Evolutionary conservation across 2,797 vertebrate species (phyloP), one percentile per base, ranked within the genome.

Genomic region (Sarcoramphus papa): DNA sequence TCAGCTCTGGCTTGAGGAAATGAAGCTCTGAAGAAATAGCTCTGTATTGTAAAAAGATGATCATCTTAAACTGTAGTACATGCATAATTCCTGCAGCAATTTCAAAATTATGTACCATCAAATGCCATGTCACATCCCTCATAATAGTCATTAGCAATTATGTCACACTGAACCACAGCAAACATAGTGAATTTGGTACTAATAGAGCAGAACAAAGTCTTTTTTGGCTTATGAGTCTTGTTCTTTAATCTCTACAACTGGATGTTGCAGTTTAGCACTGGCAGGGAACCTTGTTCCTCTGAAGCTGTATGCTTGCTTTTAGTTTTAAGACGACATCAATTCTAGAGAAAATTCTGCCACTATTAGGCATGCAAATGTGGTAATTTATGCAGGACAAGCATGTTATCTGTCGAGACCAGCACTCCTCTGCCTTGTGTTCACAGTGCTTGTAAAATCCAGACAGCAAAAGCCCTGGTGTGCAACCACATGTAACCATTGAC

Each of bases 151-250:
- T 93, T 91, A 94, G 87, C 91, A 90, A 57, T 93, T 87, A 63
- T 88, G 89, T 95, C 91, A 82, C 68, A 85, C 0, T 57, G 75
- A 73, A 73, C 91, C 74, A 84, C 2, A 14, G 88, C 64, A 96
- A 93, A 85, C 78, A 63, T 13, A 17, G 40, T 45, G 68, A 90
- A 94, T 77, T 87, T 79, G 50, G 12, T 88, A n/a, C 63, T 90
- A 84, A 90, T 43, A 56, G 81, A 90, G 91, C 95, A 92, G 93
- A 93, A 86, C 57, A 75, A 80, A 93, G 28, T 80, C 33, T 85
- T 22, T 69, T 54, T 63, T 85, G 64, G 27, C 8, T 87, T 82
- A 54, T 5, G 33, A 82, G 47, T 63, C 85, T 85, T 63, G 63
- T 88, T 79, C 78, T 92, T 91, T 76, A 54, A 85, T 77, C 56